Conservation (phyloP, 2,888 invertebrate genomes). For the Epirrhoe tristata region DNA sequence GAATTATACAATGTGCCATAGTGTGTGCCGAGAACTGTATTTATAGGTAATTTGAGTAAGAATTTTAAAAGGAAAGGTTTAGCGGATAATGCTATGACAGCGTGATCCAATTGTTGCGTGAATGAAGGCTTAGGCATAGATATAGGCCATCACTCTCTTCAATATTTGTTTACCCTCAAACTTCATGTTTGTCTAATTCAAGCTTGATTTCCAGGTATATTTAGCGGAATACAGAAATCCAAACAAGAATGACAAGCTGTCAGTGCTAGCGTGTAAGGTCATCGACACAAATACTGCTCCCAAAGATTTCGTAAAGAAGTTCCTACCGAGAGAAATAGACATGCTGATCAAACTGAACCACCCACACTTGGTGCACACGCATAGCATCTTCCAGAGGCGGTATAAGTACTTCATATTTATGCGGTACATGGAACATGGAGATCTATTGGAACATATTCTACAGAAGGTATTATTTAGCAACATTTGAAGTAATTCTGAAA, state of each 20-base stretch:
- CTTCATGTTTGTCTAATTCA: background rate
- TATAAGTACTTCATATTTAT: conserved; percentile 92
- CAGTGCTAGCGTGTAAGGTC: conserved; percentile 89
- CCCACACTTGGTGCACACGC: conserved; percentile 92
- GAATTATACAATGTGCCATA: too few species aligned
- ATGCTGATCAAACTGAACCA: conserved; percentile 91
- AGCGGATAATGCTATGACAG: too few species aligned
- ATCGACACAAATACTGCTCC: conserved; percentile 90
- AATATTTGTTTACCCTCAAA: too few species aligned
- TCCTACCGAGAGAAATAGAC: conserved; percentile 93
- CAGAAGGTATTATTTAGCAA: conserved; percentile 67
- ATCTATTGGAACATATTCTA: conserved; percentile 89
- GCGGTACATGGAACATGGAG: conserved; percentile 90
- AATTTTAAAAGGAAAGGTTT: too few species aligned
- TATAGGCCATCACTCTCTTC: too few species aligned
- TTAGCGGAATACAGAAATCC: conserved; percentile 77
- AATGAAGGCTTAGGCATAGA: too few species aligned
- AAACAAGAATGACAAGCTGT: conserved; percentile 68
- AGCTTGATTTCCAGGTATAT: conserved; percentile 65
- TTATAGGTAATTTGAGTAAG: too few species aligned
- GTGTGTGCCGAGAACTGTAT: too few species aligned
- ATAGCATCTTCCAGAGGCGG: conserved; percentile 90
- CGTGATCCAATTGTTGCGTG: too few species aligned
- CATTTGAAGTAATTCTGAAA: background rate
- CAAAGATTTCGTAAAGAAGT: conserved; percentile 91